Conservation (phyloP, 2,113 vertebrate genomes). For the Toxostoma redivivum region DNA sequence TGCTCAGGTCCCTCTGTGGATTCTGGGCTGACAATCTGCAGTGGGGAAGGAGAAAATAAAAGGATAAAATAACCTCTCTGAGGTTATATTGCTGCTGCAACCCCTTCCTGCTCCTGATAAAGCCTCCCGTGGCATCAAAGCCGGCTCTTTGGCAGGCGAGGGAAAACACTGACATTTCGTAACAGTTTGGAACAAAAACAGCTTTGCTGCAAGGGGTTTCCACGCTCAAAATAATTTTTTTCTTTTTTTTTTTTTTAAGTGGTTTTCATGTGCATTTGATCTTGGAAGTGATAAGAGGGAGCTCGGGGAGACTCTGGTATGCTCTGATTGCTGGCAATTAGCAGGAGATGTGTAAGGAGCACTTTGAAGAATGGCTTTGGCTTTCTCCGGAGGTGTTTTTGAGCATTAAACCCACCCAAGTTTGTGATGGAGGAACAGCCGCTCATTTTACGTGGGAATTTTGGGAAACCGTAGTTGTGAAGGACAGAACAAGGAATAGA, state of each 20-base stretch:
- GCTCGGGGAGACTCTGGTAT: not conserved
- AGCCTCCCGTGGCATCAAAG: not conserved
- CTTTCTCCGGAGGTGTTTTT: not conserved
- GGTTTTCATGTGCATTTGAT: not conserved
- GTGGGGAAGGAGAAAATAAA: not conserved
- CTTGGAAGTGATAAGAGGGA: constrained; percentile 6
- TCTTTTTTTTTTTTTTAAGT: not conserved
- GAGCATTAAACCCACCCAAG: not conserved
- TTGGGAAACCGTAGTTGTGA: not conserved
- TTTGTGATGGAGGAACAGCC: not conserved
- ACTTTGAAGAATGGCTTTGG: not conserved
- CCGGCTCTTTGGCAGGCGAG: not conserved
- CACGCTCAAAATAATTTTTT: not conserved
- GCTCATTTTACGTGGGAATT: not conserved
- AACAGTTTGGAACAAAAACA: constrained; percentile 1
- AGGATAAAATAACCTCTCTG: not conserved
- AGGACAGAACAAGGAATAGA: not conserved
- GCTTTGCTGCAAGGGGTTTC: constrained; percentile 50
- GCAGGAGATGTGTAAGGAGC: not conserved
- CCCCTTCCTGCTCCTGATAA: not conserved
- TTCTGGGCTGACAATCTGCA: not conserved
- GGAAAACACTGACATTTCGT: constrained; percentile 15
- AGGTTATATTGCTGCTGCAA: fast-evolving
- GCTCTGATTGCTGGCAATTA: constrained; percentile 2
- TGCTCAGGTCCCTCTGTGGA: not conserved